Percentiles rank a stretch among this genome's conserved stretches.
These are phyloP conservation scores for Heteractis magnifica DNA, from an alignment of 92 coral and sea anemone species.

Conservation along the genomic window DNA sequence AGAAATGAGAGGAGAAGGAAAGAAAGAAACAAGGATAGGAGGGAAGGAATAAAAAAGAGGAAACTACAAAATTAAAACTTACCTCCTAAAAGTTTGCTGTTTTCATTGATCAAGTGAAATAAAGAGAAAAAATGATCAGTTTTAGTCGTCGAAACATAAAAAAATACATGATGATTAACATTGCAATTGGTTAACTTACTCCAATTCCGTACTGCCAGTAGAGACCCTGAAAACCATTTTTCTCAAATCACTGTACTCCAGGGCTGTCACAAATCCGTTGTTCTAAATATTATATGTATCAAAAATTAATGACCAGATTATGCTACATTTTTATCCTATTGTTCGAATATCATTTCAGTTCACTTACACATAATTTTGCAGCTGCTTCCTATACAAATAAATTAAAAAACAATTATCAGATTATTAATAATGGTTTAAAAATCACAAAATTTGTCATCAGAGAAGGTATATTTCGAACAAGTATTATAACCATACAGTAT, in stretches of 20 bases:
- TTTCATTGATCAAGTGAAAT: background rate
- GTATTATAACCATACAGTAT: too few species aligned
- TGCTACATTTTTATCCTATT: background rate
- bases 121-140: conserved; percentile 1
- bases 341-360: background rate
- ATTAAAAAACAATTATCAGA: background rate
- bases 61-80: background rate
- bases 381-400: conserved; percentile 78
- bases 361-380: conserved; percentile 86
- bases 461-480: too few species aligned
- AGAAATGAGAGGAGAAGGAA: background rate
- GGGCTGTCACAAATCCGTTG: conserved; percentile 95
- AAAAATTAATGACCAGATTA: background rate
- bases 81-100: conserved; percentile 96
- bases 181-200: conserved; percentile 53
- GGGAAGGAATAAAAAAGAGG: background rate
- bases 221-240: conserved; percentile 89
- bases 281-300: conserved; percentile 42
- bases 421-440: background rate
- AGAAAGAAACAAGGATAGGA: background rate
- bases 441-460: too few species aligned
- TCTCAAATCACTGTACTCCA: conserved; percentile 93
- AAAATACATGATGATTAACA: background rate
- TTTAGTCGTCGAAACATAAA: background rate
- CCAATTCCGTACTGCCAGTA: conserved; percentile 89